Percentiles rank a stretch among this genome's conserved stretches.
Evolutionary conservation across 2,888 invertebrate species (phyloP).

Genomic region (Glyphotaelius pellucidus): DNA sequence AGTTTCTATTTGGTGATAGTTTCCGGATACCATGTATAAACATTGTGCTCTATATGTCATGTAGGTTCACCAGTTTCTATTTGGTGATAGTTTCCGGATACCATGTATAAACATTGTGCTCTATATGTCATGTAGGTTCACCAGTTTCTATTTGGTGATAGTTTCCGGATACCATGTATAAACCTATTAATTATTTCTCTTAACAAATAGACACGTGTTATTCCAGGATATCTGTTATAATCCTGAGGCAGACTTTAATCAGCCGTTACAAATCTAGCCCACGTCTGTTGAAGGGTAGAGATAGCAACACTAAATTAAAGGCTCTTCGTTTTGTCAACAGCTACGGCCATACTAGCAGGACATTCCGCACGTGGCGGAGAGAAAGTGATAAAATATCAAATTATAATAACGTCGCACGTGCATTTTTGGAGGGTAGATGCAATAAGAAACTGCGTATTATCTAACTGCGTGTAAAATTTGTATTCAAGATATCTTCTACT

Average conservation of each 20-base stretch:
- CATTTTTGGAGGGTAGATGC: background rate
- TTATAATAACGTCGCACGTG: background rate
- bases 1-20: no score
- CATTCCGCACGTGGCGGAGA: constrained; percentile 41
- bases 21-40: no score
- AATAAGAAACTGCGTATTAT: background rate
- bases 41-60: no score
- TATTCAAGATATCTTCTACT: no score
- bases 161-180: background rate
- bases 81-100: no score
- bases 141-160: no score
- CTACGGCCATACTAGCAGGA: background rate
- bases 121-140: no score
- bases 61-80: no score
- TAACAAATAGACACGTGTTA: constrained; percentile 26
- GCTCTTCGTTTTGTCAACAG: constrained; percentile 36
- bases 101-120: no score
- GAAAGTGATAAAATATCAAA: constrained; percentile 30
- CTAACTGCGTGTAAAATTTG: background rate
- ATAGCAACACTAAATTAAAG: constrained; percentile 53
- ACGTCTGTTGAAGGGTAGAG: constrained; percentile 41
- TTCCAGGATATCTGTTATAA: constrained; percentile 23
- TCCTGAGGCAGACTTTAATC: constrained; percentile 13
- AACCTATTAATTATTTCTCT: background rate
- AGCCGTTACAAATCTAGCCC: constrained; percentile 43